Evolutionary conservation across 2,888 invertebrate genomes (phyloP), one percentile per base, ranked within the genome.

Genomic region (Scaeva pyrastri): DNA sequence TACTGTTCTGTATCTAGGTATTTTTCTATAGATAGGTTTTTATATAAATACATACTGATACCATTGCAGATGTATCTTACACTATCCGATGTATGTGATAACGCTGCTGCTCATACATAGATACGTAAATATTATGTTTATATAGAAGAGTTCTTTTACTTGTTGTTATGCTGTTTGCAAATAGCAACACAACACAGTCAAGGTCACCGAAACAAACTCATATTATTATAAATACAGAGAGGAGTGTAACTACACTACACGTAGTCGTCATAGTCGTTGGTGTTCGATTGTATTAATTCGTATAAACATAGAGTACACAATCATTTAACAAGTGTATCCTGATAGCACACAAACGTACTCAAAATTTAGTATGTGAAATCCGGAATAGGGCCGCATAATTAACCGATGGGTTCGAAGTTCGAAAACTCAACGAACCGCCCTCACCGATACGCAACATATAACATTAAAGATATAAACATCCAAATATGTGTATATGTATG

Each of bases 321-420:
- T 48, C 78, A 41, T 58, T n/a, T 31, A 78, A 23, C 26, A 21
- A 43, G 21, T 45, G 52, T 55, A 64, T 60, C 50, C 39, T 52
- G 43, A 75, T 31, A 66, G 39, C 86, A 86, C 77, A 86, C 86
- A 66, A 78, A 48, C 66, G 73, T 74, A 78, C n/a, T 78, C 39
- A 64, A 86, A 86, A 86, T 74, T 85, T 86, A 74, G 86, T 86
- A 82, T 86, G 86, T 86, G 78, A 82, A 71, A 71, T 71, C 78
- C 66, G 77, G 86, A 86, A 81, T 82, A 86, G 86, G 86, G 55
- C 70, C 86, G 64, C 86, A 86, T 82, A 86, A 77, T 68, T 82
- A 50, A 56, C 45, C 78, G 82, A 39, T 36, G 43, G 85, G 60
- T 26, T 39, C 0, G 5, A 14, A 6, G 1, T 31, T 12, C 6